These are phyloP conservation scores for Leptodactylus fallax DNA, from an alignment of 2,797 vertebrate genomes.

Conservation along the genomic window DNA sequence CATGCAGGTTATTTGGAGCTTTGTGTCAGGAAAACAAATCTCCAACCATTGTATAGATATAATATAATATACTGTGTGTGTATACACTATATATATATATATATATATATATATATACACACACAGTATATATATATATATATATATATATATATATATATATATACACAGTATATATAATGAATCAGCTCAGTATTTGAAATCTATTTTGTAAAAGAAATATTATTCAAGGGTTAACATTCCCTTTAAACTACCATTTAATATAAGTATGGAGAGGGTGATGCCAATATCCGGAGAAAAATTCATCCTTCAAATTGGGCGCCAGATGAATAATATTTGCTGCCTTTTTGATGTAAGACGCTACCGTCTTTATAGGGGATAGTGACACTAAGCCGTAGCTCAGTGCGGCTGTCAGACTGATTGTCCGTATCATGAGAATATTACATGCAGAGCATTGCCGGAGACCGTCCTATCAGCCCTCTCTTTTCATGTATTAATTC, in stretches of 20 bases:
- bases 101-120: too few relatives aligned
- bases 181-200: too few relatives aligned
- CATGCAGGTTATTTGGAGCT: too few relatives aligned
- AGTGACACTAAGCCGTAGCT: neutral
- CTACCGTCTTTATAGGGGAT: neutral
- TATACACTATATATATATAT: too few relatives aligned
- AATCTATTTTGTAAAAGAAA: too few relatives aligned
- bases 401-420: neutral
- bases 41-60: too few relatives aligned
- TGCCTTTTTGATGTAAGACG: neutral
- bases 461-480: constrained; percentile 1
- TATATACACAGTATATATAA: too few relatives aligned
- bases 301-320: neutral
- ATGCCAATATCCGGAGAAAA: constrained; percentile 3
- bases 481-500: constrained; percentile 35
- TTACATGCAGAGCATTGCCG: constrained; percentile 4
- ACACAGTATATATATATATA: too few relatives aligned
- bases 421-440: constrained; percentile 10
- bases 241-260: neutral
- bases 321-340: neutral
- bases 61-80: too few relatives aligned
- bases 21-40: too few relatives aligned
- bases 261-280: neutral
- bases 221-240: too few relatives aligned
- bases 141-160: too few relatives aligned